Conservation (phyloP, 2,888 invertebrate species). For the Diaphora mendica region DNA sequence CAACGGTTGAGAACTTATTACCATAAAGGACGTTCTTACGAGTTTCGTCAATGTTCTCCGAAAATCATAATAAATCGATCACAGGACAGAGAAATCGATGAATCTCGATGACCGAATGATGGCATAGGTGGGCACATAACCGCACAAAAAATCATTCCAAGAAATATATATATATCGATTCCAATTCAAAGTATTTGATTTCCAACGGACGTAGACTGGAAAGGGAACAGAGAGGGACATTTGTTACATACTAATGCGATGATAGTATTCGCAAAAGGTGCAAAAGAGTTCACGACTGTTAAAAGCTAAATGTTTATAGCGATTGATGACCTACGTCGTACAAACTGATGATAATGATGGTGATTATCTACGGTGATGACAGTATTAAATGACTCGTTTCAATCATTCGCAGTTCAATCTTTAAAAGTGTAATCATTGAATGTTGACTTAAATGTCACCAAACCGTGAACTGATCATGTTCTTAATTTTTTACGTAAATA, state of each 20-base stretch:
- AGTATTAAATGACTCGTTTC: neutral
- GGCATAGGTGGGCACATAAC: neutral
- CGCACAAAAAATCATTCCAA: neutral
- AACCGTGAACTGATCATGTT: neutral
- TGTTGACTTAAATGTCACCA: neutral
- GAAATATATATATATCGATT: constrained; percentile 14
- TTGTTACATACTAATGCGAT: constrained; percentile 22
- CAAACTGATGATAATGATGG: neutral
- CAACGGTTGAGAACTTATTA: neutral
- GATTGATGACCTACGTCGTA: constrained; percentile 3
- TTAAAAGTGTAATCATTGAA: neutral
- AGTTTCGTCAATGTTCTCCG: neutral
- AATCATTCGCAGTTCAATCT: neutral
- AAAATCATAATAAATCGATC: neutral
- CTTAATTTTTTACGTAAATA: neutral
- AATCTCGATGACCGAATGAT: neutral
- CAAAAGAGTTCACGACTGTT: constrained; percentile 17
- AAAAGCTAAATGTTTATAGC: constrained; percentile 3
- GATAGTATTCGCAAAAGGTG: constrained; percentile 6
- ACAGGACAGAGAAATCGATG: no score
- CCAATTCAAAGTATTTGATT: constrained; percentile 14
- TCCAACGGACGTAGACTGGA: constrained; percentile 20
- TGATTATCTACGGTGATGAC: constrained; percentile 9
- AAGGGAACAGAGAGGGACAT: constrained; percentile 17
- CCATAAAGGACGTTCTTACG: neutral